Percentiles rank a stretch among this genome's conserved stretches.
phyloP scores from a whole-genome alignment of 1,140 invertebrate genomes.

The Drosophila hydei region DNA sequence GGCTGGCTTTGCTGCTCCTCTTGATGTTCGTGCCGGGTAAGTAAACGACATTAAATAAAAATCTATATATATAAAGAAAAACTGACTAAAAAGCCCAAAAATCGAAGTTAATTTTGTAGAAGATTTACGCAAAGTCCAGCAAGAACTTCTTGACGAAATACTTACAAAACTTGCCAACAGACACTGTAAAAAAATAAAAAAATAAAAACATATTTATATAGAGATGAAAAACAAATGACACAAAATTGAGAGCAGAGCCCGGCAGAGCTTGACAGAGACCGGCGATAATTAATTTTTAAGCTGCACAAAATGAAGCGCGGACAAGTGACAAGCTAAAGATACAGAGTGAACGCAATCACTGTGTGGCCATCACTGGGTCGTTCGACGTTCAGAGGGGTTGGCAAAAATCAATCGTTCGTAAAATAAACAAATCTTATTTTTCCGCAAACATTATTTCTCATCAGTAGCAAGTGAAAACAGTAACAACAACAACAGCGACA shows the following conservation, averaged over 20 bases:
- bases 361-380: neutral
- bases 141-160: slow-evolving; percentile 73
- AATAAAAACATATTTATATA: neutral
- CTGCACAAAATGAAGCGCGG: slow-evolving; percentile 77
- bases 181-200: neutral
- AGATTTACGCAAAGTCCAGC: slow-evolving; percentile 49
- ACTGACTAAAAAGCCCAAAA: slow-evolving; percentile 8
- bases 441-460: slow-evolving; percentile 82
- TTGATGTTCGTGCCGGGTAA: slow-evolving; percentile 71
- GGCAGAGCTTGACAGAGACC: slow-evolving; percentile 46
- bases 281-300: slow-evolving; percentile 81
- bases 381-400: slow-evolving; percentile 11
- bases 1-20: slow-evolving; percentile 50
- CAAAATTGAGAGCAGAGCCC: slow-evolving; percentile 49
- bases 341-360: neutral
- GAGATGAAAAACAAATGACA: slow-evolving; percentile 63
- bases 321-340: slow-evolving; percentile 37
- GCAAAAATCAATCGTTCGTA: slow-evolving; percentile 78
- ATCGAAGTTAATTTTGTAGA: slow-evolving; percentile 57
- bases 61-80: slow-evolving; percentile 7
- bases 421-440: slow-evolving; percentile 83
- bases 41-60: slow-evolving; percentile 41
- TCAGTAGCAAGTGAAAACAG: slow-evolving; percentile 46
- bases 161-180: slow-evolving; percentile 55
- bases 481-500: slow-evolving; percentile 52